Base-by-base conservation (phyloP, 2,888 invertebrate species). In the Anorthoa munda region DNA sequence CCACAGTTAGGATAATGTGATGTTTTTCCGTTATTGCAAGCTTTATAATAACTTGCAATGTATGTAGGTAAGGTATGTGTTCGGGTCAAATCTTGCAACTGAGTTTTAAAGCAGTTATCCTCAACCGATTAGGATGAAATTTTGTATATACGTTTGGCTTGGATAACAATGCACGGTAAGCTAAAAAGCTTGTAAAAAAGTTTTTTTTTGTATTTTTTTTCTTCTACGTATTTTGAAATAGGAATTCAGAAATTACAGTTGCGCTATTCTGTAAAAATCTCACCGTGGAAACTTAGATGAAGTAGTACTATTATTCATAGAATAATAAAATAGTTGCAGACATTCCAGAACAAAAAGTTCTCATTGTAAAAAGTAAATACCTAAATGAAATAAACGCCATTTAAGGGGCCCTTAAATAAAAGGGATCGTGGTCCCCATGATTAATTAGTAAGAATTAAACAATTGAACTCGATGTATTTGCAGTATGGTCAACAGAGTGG, bases 371-470 rank as follows among this genome's bases (percentile, higher is more conserved):
- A 64, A 65, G 13, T 23, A 75, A 80, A 13, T 21, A 23, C 39
- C 13, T 70, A 76, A 78, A 66, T 77, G 63, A 77, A 75, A 77
- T 75, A 77, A 77, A 79, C 70, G 68, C 83, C 79, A 86, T 79
- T 63, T 80, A 70, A 72, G 60, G 60, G 45, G 26, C 66, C 75
- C 55, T 60, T 72, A 77, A 72, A 72, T 59, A 67, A 64, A 82
- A 63, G 61, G 85, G 84, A 17, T 84, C 86, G 78, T 85, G 79
- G 21, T 51, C 70, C 81, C 75, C 80, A 83, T 80, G 26, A 75
- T 77, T 88, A 91, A 92, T 92, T 91, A 92, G 89, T 87, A 87
- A 85, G 83, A 91, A 92, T 93, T 92, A 92, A 93, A 90, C 90
- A 92, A 92, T 92, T 91, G 88, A 87, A 85, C 81, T 67, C 39